Evolutionary conservation across 2,113 vertebrate species (phyloP), one percentile per base, ranked within the genome.

Genomic region (Aspiorhynchus laticeps): DNA sequence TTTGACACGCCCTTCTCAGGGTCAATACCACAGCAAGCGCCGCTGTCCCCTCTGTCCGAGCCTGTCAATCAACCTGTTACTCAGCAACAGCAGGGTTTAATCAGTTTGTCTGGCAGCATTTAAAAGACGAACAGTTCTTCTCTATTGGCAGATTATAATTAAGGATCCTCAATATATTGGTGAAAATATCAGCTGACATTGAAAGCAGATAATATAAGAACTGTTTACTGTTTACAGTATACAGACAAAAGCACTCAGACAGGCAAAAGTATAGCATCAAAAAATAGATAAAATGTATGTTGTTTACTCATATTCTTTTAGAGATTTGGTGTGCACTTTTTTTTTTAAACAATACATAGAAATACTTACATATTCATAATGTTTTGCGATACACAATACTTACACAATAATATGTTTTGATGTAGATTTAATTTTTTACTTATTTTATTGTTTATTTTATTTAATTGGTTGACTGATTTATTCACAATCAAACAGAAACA

Each of bases 21-120:
- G 92, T 92, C 92, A 91, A 41, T n/a, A 53, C 89, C 85, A 75
- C 61, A 28, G 90, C 85, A 86, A 85, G 89, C 63, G 59, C 69
- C 83, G 88, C 87, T 74, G 86, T 87, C 90, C 88, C 83, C 88
- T 85, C 78, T 83, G 38, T 38, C 67, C 53, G 73, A 86, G 85
- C 90, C 89, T 89, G 90, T 91, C 91, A 89, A 85, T 92, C 90
- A 89, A 26, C 26, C 73, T 1, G 85, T 88, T 86, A 81, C 88
- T 67, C 36, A 5, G 87, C 87, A 87, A 85, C 90, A 81, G 86
- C 61, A 26, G 84, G 74, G 74, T 84, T 87, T 33, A 83, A 67
- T 82, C 86, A 87, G 73, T 31, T 74, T 65, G 73, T 85, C 84
- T 85, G 59, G 56, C 71, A 78, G 71, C 87, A 53, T 73, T 78